Evolutionary conservation across 2,888 invertebrate species (phyloP), one percentile per base, ranked within the genome.

Genomic region (Tetranychus piercei): DNA sequence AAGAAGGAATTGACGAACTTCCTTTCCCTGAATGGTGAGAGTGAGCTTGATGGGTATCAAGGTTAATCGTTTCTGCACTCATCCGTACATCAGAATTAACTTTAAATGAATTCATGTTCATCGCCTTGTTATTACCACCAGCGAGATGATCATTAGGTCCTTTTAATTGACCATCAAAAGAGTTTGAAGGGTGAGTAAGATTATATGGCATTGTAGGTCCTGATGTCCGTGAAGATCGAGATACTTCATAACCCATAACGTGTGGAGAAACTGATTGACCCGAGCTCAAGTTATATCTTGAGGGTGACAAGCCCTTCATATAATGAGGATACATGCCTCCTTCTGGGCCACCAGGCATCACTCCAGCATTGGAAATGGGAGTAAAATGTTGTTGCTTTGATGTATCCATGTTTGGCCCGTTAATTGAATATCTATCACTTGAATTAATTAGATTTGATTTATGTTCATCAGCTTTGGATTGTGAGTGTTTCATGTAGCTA

Each of bases 91-190:
- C 55, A 55, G 11, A 55, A 55, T 55, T 55, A 55, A 55, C 55
- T 55, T 55, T 55, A 55, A 15, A 55, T 55, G 55, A 55, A 55
- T 55, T 55, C 15, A 34, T 55, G 55, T 55, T 9, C 9, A 55
- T 55, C 15, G 15, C 55, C 55, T 55, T 55, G 15, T 55, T 55
- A 55, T 55, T 55, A 55, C 55, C 15, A 55, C 55, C 55, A 55
- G 15, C 15, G 55, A 15, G 55, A 55, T 55, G 55, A 55, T 55
- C 55, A 55, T 15, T 15, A 55, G 55, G 55, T 6, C 55, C 55
- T 55, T 55, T 55, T 55, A 55, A 55, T 55, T 55, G 55, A 55
- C 55, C 55, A 55, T 55, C 55, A 55, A 55, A 55, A 55, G 55
- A 55, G 55, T 15, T 55, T 15, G 55, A 55, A 15, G 55, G 55